phyloP scores from a whole-genome alignment of 2,797 vertebrate species.

The Jordanella pulchra region DNA sequence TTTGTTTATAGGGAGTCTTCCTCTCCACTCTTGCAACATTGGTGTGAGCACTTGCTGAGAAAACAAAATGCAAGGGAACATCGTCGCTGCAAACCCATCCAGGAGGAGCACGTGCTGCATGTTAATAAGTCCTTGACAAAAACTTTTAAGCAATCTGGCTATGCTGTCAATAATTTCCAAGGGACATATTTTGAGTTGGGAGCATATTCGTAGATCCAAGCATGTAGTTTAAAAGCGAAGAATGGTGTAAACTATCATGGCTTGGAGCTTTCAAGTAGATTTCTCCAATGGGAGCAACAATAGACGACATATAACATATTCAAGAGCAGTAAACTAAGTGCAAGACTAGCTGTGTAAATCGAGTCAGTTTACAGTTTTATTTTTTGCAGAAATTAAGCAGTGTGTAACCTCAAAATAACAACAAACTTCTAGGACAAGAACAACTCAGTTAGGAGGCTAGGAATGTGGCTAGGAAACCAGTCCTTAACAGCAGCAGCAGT shows the following conservation, averaged over 20 bases:
- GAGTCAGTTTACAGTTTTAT: neutral
- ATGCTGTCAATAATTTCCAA: neutral
- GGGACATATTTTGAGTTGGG: neutral
- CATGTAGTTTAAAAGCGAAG: neutral
- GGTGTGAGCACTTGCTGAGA: no score
- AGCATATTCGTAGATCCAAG: neutral
- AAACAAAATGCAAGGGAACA: no score
- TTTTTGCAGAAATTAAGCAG: neutral
- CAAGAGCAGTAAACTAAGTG: neutral
- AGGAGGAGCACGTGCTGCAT: no score
- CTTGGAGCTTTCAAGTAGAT: neutral
- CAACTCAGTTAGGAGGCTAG: constrained; percentile 66
- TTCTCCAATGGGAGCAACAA: neutral
- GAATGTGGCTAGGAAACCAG: constrained; percentile 74
- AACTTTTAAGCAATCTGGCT: no score
- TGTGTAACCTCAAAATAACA: neutral
- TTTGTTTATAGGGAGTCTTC: no score
- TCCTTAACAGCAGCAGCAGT: constrained; percentile 46
- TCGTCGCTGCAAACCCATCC: no score
- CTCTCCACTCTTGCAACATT: no score
- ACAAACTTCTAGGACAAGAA: constrained; percentile 59
- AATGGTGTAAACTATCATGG: neutral
- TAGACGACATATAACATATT: neutral
- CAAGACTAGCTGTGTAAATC: neutral
- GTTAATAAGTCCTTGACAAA: no score